A percentile compares a stretch with the other conserved stretches of the same genome.
These are phyloP conservation scores for Torymus auratus DNA, from an alignment of 2,888 invertebrate species.

Conservation along the genomic window DNA sequence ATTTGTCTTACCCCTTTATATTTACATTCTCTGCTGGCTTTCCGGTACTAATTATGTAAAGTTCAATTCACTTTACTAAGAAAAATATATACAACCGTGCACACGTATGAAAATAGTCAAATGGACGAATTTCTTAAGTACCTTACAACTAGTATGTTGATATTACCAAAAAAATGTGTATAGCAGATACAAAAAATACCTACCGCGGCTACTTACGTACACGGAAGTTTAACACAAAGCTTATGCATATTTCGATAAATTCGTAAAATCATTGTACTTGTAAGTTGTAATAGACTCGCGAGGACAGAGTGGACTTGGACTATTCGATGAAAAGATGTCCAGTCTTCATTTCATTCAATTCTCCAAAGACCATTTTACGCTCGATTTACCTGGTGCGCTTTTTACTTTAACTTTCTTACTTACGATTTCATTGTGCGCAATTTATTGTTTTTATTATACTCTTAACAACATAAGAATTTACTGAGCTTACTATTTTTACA, in stretches of 20 bases:
- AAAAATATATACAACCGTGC: slow-evolving; percentile 47
- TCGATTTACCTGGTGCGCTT: slow-evolving; percentile 76
- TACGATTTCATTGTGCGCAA: slow-evolving; percentile 73
- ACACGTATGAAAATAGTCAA: slow-evolving; percentile 51
- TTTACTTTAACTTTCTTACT: slow-evolving; percentile 67
- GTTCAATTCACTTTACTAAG: slow-evolving; percentile 23
- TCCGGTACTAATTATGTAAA: slow-evolving; percentile 1
- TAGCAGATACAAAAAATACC: slow-evolving; percentile 79
- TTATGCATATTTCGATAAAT: slow-evolving; percentile 73
- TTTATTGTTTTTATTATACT: background rate
- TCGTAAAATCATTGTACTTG: slow-evolving; percentile 73
- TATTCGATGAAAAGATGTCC: slow-evolving; percentile 75
- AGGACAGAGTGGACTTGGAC: slow-evolving; percentile 74
- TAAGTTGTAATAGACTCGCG: slow-evolving; percentile 73
- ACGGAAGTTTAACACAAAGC: slow-evolving; percentile 76
- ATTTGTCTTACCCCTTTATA: too few relatives aligned
- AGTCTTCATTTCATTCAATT: slow-evolving; percentile 71
- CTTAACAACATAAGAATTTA: slow-evolving; percentile 50
- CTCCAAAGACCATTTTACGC: slow-evolving; percentile 73
- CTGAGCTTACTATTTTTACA: slow-evolving; percentile 14
- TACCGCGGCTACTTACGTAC: slow-evolving; percentile 81
- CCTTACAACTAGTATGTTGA: slow-evolving; percentile 70
- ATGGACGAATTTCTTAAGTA: slow-evolving; percentile 63
- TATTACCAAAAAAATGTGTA: slow-evolving; percentile 69
- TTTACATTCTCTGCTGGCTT: too few relatives aligned